Evolutionary conservation across 2,888 invertebrate genomes (phyloP).

Genomic region (Lasioglossum oenotherae): DNA sequence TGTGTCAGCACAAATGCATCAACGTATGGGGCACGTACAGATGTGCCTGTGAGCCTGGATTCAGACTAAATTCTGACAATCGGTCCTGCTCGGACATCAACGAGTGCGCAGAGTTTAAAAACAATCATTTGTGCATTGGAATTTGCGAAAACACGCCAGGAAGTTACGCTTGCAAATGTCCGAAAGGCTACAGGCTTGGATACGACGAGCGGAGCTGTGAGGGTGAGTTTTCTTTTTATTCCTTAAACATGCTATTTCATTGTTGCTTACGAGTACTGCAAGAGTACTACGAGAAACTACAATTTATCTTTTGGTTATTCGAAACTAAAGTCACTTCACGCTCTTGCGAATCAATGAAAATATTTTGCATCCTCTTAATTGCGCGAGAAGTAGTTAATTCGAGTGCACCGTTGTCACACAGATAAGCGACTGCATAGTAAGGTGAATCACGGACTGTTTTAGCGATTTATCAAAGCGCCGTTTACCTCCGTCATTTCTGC

Average conservation of each 20-base stretch:
- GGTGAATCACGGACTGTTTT: neutral
- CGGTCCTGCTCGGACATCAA: constrained; percentile 93
- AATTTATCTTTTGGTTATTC: neutral
- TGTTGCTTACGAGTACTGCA: neutral
- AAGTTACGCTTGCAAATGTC: constrained; percentile 93
- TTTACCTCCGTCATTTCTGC: constrained; percentile 39
- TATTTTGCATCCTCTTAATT: neutral
- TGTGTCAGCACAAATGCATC: constrained; percentile 95
- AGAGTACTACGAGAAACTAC: neutral
- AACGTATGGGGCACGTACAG: constrained; percentile 96
- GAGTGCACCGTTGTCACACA: neutral
- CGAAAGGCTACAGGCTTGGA: constrained; percentile 91
- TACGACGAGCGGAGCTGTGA: constrained; percentile 92
- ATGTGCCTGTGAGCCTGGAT: constrained; percentile 95
- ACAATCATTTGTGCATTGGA: constrained; percentile 90
- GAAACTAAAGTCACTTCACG: too few relatives aligned
- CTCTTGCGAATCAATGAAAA: neutral
- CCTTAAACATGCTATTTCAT: neutral
- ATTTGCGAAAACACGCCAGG: constrained; percentile 95
- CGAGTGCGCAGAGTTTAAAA: constrained; percentile 92
- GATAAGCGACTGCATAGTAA: neutral
- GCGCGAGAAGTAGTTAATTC: neutral
- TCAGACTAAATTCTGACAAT: constrained; percentile 90
- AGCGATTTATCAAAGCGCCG: constrained; percentile 19
- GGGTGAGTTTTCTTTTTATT: constrained; percentile 85